These are phyloP conservation scores for Hippopotamus amphibius DNA, from an alignment of 2,113 vertebrate species.

Conservation along the genomic window DNA sequence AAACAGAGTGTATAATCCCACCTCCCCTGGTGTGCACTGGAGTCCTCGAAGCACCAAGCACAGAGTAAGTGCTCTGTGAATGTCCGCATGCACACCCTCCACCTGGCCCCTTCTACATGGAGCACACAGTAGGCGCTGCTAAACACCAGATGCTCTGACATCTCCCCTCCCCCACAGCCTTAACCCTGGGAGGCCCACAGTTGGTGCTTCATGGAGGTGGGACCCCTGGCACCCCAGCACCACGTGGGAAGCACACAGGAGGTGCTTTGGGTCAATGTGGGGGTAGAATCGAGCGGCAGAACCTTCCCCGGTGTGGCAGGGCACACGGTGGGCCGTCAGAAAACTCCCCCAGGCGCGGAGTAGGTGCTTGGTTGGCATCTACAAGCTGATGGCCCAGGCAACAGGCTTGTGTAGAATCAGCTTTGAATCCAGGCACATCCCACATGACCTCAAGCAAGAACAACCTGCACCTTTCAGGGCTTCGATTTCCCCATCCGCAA, in stretches of 20 bases:
- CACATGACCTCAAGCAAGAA: neutral
- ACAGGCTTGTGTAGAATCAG: neutral
- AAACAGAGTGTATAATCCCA: neutral
- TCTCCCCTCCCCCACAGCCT: rapidly evolving
- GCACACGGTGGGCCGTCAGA: neutral
- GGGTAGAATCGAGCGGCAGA: rapidly evolving
- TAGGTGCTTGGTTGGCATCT: neutral
- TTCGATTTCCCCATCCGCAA: neutral
- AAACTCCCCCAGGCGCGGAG: rapidly evolving
- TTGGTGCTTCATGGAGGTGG: neutral
- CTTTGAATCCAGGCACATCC: neutral
- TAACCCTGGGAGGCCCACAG: neutral
- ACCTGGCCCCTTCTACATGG: neutral
- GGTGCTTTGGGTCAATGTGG: neutral
- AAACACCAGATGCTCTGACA: rapidly evolving
- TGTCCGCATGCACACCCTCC: neutral
- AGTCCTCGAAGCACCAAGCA: neutral
- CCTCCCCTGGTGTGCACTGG: neutral
- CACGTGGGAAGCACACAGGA: neutral
- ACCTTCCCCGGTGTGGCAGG: neutral
- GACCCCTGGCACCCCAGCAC: neutral
- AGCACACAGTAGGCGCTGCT: neutral
- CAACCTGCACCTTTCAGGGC: rapidly evolving
- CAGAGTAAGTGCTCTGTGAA: neutral
- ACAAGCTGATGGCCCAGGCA: rapidly evolving